These are phyloP conservation scores for Ceratoteleas bidentatus DNA, from an alignment of 1,140 invertebrate genomes.

Conservation along the genomic window DNA sequence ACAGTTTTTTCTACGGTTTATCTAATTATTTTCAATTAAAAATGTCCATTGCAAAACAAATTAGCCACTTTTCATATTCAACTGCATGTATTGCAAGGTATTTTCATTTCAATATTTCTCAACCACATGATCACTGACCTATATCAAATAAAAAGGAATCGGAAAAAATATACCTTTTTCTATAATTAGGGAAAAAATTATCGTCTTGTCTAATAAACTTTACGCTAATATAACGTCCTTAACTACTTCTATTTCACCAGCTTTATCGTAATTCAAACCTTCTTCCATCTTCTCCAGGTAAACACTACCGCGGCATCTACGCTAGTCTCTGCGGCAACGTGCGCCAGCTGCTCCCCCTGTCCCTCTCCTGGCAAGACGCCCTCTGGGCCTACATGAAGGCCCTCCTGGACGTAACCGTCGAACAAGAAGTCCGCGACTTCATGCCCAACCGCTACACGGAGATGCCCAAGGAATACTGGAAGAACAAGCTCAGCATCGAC, in stretches of 20 bases:
- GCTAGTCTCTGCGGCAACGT: conserved; percentile 93
- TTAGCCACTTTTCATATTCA: too few relatives aligned
- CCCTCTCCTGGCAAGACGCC: conserved; percentile 92
- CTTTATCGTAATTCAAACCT: too few relatives aligned
- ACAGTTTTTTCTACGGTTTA: too few relatives aligned
- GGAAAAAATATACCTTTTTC: too few relatives aligned
- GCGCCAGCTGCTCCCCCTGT: conserved; percentile 86
- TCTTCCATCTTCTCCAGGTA: conserved; percentile 76
- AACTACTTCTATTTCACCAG: too few relatives aligned
- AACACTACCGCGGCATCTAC: conserved; percentile 86
- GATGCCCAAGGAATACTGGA: conserved; percentile 90
- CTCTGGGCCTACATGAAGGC: conserved; percentile 94
- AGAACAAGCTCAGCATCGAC: conserved; percentile 86
- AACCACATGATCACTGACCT: neutral
- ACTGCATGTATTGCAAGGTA: neutral
- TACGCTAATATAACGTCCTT: too few relatives aligned
- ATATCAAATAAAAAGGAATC: neutral
- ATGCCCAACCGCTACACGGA: conserved; percentile 81
- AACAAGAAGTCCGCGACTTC: conserved; percentile 85
- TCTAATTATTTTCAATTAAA: too few relatives aligned
- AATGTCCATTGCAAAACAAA: too few relatives aligned
- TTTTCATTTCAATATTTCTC: conserved; percentile 1
- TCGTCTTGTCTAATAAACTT: too few relatives aligned
- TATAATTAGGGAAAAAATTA: too few relatives aligned
- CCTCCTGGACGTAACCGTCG: conserved; percentile 92